A percentile compares a stretch with the other conserved stretches of the same genome.
These are phyloP conservation scores for Drosophila bipectinata DNA, from an alignment of 1,140 invertebrate species.

Conservation along the genomic window DNA sequence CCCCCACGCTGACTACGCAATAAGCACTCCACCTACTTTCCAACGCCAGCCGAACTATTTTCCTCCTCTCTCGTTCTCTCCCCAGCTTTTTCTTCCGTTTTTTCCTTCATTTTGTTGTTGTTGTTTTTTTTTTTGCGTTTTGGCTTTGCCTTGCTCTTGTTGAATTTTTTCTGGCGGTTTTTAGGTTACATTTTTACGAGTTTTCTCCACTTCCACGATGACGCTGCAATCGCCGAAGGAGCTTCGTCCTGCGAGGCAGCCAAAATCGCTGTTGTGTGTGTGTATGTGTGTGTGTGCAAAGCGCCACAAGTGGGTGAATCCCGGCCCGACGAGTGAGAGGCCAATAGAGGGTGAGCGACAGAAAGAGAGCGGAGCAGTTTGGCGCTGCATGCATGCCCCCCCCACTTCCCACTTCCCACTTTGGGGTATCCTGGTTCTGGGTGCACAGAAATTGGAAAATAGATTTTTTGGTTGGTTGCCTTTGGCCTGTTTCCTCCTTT, in stretches of 20 bases:
- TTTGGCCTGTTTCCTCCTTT: constrained; percentile 59
- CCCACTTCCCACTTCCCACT: neutral
- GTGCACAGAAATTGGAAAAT: constrained; percentile 80
- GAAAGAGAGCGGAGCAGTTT: constrained; percentile 19
- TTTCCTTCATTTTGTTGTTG: constrained; percentile 4
- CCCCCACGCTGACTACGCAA: constrained; percentile 68
- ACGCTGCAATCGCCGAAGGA: constrained; percentile 53
- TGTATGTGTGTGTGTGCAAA: constrained; percentile 44
- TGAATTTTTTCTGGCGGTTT: constrained; percentile 83
- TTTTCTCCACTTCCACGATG: constrained; percentile 69
- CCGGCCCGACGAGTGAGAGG: constrained; percentile 23
- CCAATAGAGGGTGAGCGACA: constrained; percentile 10
- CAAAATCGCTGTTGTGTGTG: constrained; percentile 57
- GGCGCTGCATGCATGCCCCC: constrained; percentile 47
- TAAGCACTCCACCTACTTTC: constrained; percentile 65
- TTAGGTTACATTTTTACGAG: constrained; percentile 83
- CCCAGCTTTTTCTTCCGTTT: constrained; percentile 14
- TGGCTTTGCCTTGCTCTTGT: constrained; percentile 50
- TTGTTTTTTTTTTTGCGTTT: constrained; percentile 28
- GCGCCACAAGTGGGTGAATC: constrained; percentile 74
- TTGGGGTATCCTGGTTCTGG: constrained; percentile 30
- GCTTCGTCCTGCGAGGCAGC: constrained; percentile 61
- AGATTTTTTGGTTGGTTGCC: constrained; percentile 80
- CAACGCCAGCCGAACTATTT: constrained; percentile 36
- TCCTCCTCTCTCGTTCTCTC: neutral